These are phyloP conservation scores for Chaetops frenatus DNA, from an alignment of 2,113 vertebrate species.

Conservation along the genomic window DNA sequence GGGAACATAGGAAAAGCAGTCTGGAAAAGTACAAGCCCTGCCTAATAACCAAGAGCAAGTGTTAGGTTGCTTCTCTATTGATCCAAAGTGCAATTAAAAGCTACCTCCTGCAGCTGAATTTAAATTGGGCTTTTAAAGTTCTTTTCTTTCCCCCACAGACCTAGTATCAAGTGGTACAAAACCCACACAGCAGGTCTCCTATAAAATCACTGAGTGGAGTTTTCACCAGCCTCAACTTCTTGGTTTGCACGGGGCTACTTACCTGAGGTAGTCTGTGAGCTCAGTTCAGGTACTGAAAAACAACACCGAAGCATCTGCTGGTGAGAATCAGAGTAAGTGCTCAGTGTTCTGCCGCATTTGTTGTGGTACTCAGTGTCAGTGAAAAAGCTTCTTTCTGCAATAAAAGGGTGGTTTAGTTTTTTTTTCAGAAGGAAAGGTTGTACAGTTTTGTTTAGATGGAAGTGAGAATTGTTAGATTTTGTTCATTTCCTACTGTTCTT, in stretches of 20 bases:
- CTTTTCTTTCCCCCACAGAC: neutral
- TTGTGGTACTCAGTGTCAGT: neutral
- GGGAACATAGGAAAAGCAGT: neutral
- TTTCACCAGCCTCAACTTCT: neutral
- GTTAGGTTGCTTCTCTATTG: slow-evolving; percentile 11
- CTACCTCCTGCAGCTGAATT: slow-evolving; percentile 29
- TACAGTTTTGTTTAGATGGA: neutral
- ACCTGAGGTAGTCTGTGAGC: neutral
- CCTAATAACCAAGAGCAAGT: neutral
- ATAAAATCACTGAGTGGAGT: neutral
- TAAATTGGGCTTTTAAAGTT: slow-evolving; percentile 5
- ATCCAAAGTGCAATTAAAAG: slow-evolving; percentile 40
- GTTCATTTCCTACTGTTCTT: neutral
- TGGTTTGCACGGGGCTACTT: neutral
- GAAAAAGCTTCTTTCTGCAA: neutral
- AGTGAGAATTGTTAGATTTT: neutral
- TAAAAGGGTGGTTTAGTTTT: neutral
- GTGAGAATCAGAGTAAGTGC: neutral
- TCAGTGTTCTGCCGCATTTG: neutral
- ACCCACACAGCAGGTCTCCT: neutral
- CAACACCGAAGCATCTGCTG: neutral
- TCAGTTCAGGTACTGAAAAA: neutral
- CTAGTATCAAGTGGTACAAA: neutral
- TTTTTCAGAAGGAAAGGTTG: neutral
- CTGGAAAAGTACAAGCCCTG: slow-evolving; percentile 27